A percentile compares a stretch with the other conserved stretches of the same genome.
Evolutionary conservation across 2,888 invertebrate species (phyloP).

Genomic region (Nemotelus nigrinus): DNA sequence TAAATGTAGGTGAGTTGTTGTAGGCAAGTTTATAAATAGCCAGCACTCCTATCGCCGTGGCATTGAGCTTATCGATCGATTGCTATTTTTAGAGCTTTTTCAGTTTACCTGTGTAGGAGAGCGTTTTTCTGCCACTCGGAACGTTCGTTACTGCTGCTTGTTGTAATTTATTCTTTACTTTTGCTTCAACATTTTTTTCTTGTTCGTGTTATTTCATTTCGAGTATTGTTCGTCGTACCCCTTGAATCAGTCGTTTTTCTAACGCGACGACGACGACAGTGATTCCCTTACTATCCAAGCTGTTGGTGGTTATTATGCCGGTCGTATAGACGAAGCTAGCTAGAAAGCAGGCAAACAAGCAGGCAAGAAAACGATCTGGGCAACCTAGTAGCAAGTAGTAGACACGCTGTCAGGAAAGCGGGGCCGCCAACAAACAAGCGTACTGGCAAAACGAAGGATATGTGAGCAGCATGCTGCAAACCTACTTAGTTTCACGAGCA

Average conservation of each 20-base stretch:
- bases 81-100: constrained; percentile 53
- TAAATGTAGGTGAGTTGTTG: constrained; percentile 39
- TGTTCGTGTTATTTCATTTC: constrained; percentile 35
- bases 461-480: background rate
- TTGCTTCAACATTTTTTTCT: background rate
- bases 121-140: constrained; percentile 22
- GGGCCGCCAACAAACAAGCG: background rate
- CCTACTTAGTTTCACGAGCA: background rate
- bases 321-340: background rate
- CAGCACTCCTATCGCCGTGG: constrained; percentile 55
- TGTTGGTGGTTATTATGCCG: background rate
- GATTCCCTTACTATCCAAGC: too few species aligned
- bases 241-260: background rate
- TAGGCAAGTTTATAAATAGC: constrained; percentile 55
- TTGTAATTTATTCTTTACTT: constrained; percentile 15
- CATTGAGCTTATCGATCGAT: constrained; percentile 56
- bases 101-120: constrained; percentile 43
- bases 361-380: background rate
- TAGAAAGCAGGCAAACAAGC: too few species aligned
- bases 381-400: background rate
- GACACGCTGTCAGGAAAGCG: constrained; percentile 3
- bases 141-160: constrained; percentile 1
- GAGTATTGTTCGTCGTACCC: background rate
- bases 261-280: too few species aligned
- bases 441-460: background rate